Base-by-base conservation (phyloP, 2,797 vertebrate species). In the Salarias fasciatus region DNA sequence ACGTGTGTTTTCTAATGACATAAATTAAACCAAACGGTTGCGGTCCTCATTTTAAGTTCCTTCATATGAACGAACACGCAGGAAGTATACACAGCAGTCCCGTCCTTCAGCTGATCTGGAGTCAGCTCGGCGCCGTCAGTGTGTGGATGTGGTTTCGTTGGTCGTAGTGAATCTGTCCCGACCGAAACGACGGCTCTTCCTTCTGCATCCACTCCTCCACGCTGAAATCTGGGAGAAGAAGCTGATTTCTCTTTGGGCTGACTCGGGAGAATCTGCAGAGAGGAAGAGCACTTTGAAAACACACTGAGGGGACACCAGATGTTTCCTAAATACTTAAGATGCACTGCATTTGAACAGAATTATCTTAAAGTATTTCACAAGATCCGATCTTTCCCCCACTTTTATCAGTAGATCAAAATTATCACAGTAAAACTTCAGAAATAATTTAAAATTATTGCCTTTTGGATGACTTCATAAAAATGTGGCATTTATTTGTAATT, bases 161-260 rank as follows among this genome's bases (percentile, higher is more conserved):
- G 0, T 93, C 91, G 33, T 94, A 94, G 48, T 2, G 14, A 11
- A 89, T 71, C 5, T 48, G 83, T 11, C 94, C 92, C 0, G 51
- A 47, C 61, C 96, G 90, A 79, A 96, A 88, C 5, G 3, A 64
- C 0, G 94, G 94, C 72, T 97, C 95, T 0, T 96, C 93, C 24
- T 84, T 84, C 68, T 92, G 80, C 57, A 95, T 93, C 97, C 96
- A 98, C 49, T 86, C 87, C 63, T 79, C 83, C 13, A 85, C 61
- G 0, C 81, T 68, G 64, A 99, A 99, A 55, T 97, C 96, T 0
- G 97, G 96, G 87, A 99, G 90, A 99, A 99, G 88, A 94, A 94
- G 5, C 72, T 11, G n/a, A 98, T 98, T 88, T 99, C 97, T 81
- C 94, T 94, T 47, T 88, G 90, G 51, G 96, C 97, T 0, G 97